These are phyloP conservation scores for Chaetodon trifasciatus DNA, from an alignment of 2,797 vertebrate genomes.

Conservation along the genomic window DNA sequence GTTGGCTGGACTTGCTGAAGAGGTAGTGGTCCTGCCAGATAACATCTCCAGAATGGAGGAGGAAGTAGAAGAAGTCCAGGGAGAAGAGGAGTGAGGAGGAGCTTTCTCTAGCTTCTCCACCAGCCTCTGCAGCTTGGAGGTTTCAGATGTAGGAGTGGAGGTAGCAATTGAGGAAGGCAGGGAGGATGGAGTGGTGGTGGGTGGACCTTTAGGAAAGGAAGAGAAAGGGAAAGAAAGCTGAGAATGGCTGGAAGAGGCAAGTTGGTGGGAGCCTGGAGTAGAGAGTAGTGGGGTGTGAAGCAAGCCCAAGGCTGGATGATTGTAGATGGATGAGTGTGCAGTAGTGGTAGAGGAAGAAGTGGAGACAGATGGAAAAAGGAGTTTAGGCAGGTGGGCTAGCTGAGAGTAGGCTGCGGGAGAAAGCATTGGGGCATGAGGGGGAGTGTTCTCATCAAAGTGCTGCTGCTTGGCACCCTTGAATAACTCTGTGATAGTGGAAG, in stretches of 20 bases:
- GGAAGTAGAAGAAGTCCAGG: slow-evolving; percentile 74
- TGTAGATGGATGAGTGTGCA: slow-evolving; percentile 78
- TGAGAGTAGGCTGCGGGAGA: slow-evolving; percentile 86
- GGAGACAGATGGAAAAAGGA: slow-evolving; percentile 85
- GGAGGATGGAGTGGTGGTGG: slow-evolving; percentile 75
- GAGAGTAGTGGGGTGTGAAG: slow-evolving; percentile 77
- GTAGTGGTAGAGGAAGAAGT: slow-evolving; percentile 71
- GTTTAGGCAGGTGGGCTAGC: slow-evolving; percentile 84
- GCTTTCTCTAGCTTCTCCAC: slow-evolving; percentile 93
- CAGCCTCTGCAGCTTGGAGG: slow-evolving; percentile 92
- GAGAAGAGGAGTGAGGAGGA: slow-evolving; percentile 67
- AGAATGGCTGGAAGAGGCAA: slow-evolving; percentile 78
- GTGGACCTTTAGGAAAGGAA: slow-evolving; percentile 80
- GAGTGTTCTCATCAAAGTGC: slow-evolving; percentile 88
- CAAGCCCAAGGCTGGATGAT: slow-evolving; percentile 79
- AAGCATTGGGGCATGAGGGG: slow-evolving; percentile 82
- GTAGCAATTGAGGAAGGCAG: slow-evolving; percentile 74
- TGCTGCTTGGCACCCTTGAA: slow-evolving; percentile 84
- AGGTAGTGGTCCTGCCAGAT: slow-evolving; percentile 63
- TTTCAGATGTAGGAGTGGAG: slow-evolving; percentile 89
- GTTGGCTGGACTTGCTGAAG: slow-evolving; percentile 60
- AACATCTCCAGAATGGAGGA: slow-evolving; percentile 75
- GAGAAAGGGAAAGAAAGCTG: slow-evolving; percentile 84
- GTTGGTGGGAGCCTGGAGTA: slow-evolving; percentile 73
- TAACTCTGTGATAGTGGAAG: slow-evolving; percentile 81